A percentile compares a stretch with the other conserved stretches of the same genome.
These are phyloP conservation scores for Troides aeacus DNA, from an alignment of 2,888 invertebrate genomes.

Conservation along the genomic window DNA sequence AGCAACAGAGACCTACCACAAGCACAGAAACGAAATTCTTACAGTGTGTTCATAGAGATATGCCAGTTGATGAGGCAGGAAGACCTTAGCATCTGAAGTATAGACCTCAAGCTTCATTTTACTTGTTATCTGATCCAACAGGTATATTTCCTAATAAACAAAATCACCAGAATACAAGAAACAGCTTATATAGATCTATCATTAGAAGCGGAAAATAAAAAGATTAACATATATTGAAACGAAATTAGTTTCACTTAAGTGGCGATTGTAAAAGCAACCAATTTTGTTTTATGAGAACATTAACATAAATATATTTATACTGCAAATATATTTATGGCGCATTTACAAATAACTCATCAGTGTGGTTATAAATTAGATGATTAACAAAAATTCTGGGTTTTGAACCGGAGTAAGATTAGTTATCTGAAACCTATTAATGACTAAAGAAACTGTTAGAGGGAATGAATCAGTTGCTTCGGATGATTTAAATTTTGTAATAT, in stretches of 20 bases:
- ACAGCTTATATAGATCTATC: neutral
- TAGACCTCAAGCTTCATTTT: too few relatives aligned
- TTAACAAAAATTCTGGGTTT: conserved; percentile 39
- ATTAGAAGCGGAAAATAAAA: neutral
- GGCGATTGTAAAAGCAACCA: conserved; percentile 1
- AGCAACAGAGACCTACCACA: too few relatives aligned
- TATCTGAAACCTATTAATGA: conserved; percentile 66
- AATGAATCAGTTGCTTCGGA: conserved; percentile 42
- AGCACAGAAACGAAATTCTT: too few relatives aligned
- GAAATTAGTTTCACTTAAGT: neutral
- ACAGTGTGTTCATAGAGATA: too few relatives aligned
- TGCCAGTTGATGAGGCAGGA: too few relatives aligned
- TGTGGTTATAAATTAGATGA: conserved; percentile 40
- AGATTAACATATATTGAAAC: conserved; percentile 13
- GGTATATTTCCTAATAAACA: neutral
- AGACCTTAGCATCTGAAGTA: too few relatives aligned
- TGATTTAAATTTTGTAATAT: conserved; percentile 55
- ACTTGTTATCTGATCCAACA: too few relatives aligned
- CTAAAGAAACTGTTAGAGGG: conserved; percentile 60
- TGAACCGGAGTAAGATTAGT: conserved; percentile 49
- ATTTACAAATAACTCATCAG: conserved; percentile 28
- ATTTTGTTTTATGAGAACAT: conserved; percentile 23
- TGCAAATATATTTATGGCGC: too few relatives aligned
- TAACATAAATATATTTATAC: too few relatives aligned
- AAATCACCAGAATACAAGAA: neutral